Conservation (phyloP, 2,113 vertebrate species). For the Galeopterus variegatus region DNA sequence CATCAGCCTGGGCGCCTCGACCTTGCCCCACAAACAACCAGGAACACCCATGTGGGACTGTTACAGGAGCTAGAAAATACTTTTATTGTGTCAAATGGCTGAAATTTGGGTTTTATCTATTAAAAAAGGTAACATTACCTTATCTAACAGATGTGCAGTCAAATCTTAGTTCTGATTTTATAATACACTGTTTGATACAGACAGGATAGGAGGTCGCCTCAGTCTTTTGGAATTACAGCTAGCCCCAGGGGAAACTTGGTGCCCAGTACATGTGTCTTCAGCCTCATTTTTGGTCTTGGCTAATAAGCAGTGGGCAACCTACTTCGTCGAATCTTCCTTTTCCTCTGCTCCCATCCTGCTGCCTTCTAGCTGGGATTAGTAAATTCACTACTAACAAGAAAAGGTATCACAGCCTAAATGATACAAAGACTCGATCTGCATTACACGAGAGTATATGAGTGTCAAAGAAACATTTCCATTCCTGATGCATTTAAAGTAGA, state of each 20-base stretch:
- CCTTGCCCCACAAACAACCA: neutral
- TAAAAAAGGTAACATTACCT: too few species aligned
- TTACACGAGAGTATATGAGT: neutral
- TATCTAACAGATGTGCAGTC: neutral
- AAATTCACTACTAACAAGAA: neutral
- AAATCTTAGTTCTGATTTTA: neutral
- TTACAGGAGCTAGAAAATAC: neutral
- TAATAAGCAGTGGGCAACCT: neutral
- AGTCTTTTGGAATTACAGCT: neutral
- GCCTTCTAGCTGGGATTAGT: neutral
- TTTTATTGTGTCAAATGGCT: neutral
- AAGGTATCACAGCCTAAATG: neutral
- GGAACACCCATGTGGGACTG: neutral
- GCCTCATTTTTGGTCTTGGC: neutral
- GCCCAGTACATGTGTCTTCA: neutral
- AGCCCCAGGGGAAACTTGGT: neutral
- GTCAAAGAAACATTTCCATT: neutral
- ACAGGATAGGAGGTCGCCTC: neutral
- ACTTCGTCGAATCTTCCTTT: neutral
- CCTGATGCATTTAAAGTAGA: neutral
- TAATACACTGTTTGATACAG: neutral
- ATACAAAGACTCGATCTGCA: neutral
- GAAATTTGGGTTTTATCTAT: neutral
- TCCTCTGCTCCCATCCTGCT: neutral
- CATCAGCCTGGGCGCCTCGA: neutral